Base-by-base conservation (phyloP, 1,140 invertebrate species). In the Drosophila ambigua region DNA sequence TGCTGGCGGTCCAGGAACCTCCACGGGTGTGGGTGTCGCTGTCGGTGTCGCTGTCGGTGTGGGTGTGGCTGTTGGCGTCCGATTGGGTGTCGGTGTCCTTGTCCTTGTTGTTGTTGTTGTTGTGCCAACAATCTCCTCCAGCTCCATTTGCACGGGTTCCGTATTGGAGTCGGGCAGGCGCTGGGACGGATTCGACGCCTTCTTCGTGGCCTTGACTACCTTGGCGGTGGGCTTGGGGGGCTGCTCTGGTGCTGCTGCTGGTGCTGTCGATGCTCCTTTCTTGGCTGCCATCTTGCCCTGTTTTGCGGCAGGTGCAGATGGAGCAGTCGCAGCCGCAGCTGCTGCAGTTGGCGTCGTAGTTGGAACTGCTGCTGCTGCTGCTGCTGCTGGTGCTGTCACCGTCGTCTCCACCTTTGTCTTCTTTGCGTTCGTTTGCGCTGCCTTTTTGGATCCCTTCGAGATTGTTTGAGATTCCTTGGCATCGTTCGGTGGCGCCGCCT, bases 101-200 rank as follows among this genome's bases (percentile, higher is more conserved):
- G 60, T 11, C 15, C 54, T 65, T 0, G 60, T 35, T 6, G 55
- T 64, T 6, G 26, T 6, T 28, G 26, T 28, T 7, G 26, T 8
- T 9, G 62, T 82, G 24, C 59, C 65, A 2, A 50, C 50, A 51
- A 91, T 91, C 58, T 90, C 90, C 66, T 91, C 90, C 43, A 91
- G 61, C 2, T 91, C 90, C 90, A 91, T 91, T 43, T 90, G 90
- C 55, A 91, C 90, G 6, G 58, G 55, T 35, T 91, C 87, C 11
- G 90, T 91, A 44, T 91, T 91, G 4, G 90, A 88, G 13, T 91
- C 90, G 6, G 15, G 48, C n/a, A 45, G 44, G 43, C 43, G 65
- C 9, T n/a, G 44, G 2, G 9, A 9, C 23, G 44, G 60, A 2
- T 4, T 48, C 45, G 50, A 7, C 20, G 6, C 20, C 8, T 20